A percentile compares a stretch with the other conserved stretches of the same genome.
These are phyloP conservation scores for Argyrosomus regius DNA, from an alignment of 2,797 vertebrate genomes.

Conservation along the genomic window DNA sequence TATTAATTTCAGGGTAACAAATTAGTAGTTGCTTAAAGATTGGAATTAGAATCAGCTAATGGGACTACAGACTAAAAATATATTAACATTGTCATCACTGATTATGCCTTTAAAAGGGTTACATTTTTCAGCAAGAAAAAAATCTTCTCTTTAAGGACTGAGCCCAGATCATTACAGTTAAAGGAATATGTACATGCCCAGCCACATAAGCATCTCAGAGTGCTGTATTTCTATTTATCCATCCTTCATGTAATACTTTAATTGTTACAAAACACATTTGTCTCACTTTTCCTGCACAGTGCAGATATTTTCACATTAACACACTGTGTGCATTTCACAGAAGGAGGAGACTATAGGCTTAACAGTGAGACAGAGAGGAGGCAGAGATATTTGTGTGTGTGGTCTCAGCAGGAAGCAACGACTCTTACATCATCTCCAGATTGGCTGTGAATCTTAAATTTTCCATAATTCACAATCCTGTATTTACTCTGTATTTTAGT, in stretches of 20 bases:
- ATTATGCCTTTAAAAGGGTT: background rate
- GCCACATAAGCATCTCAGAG: background rate
- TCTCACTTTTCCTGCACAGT: slow-evolving; percentile 27
- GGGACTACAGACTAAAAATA: no score
- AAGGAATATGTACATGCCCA: background rate
- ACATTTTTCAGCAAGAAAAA: background rate
- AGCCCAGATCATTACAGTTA: background rate
- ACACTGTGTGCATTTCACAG: slow-evolving; percentile 37
- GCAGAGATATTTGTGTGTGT: slow-evolving; percentile 34
- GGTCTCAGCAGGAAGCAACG: slow-evolving; percentile 51
- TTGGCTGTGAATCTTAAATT: slow-evolving; percentile 59
- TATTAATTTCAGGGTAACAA: background rate
- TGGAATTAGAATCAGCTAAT: background rate
- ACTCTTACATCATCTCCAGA: slow-evolving; percentile 65
- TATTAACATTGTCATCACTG: background rate
- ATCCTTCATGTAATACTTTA: slow-evolving; percentile 8
- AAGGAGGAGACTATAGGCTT: slow-evolving; percentile 31
- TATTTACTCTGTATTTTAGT: slow-evolving; percentile 36
- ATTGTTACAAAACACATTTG: slow-evolving; percentile 24
- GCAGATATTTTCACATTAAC: slow-evolving; percentile 32
- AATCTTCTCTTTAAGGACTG: background rate
- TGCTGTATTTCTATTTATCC: background rate
- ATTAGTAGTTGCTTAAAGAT: background rate
- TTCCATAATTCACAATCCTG: slow-evolving; percentile 52
- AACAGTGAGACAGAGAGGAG: slow-evolving; percentile 36